Percentiles rank a stretch among this genome's conserved stretches.
phyloP scores from a whole-genome alignment of 2,888 invertebrate genomes.

The Drosophila macrospina region DNA sequence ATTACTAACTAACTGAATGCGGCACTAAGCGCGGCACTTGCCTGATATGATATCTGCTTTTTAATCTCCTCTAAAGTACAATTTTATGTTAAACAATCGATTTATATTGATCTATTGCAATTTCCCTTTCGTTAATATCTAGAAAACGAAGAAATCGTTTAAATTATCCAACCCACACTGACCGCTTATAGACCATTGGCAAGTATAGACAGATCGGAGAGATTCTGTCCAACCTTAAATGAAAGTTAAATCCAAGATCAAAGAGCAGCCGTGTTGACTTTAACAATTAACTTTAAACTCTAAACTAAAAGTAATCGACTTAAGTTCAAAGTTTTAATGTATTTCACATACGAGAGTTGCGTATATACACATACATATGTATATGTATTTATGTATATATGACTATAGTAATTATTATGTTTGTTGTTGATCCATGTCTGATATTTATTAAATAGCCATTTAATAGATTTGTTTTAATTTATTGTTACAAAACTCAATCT shows the following conservation, averaged over 20 bases:
- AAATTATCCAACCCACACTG: slow-evolving; percentile 59
- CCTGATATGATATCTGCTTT: slow-evolving; percentile 17
- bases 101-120: slow-evolving; percentile 75
- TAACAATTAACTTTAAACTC: slow-evolving; percentile 36
- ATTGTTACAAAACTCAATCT: slow-evolving; percentile 61
- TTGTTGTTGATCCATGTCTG: slow-evolving; percentile 77
- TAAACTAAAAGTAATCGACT: slow-evolving; percentile 12
- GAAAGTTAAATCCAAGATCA: slow-evolving; percentile 31
- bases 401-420: slow-evolving; percentile 52
- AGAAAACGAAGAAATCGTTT: slow-evolving; percentile 71
- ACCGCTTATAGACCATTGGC: slow-evolving; percentile 57
- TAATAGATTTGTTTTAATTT: slow-evolving; percentile 70
- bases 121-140: slow-evolving; percentile 70
- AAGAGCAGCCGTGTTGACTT: slow-evolving; percentile 55
- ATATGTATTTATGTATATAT: slow-evolving; percentile 32
- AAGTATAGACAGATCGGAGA: slow-evolving; percentile 50
- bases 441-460: slow-evolving; percentile 75
- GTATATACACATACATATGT: slow-evolving; percentile 31
- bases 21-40: slow-evolving; percentile 48
- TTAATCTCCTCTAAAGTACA: slow-evolving; percentile 21
- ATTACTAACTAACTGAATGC: slow-evolving; percentile 25
- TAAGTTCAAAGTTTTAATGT: slow-evolving; percentile 53
- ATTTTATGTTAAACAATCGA: slow-evolving; percentile 40
- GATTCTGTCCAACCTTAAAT: slow-evolving; percentile 45
- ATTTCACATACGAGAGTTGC: slow-evolving; percentile 26